These are phyloP conservation scores for Buceros bicornis DNA, from an alignment of 2,797 vertebrate genomes.

Conservation along the genomic window DNA sequence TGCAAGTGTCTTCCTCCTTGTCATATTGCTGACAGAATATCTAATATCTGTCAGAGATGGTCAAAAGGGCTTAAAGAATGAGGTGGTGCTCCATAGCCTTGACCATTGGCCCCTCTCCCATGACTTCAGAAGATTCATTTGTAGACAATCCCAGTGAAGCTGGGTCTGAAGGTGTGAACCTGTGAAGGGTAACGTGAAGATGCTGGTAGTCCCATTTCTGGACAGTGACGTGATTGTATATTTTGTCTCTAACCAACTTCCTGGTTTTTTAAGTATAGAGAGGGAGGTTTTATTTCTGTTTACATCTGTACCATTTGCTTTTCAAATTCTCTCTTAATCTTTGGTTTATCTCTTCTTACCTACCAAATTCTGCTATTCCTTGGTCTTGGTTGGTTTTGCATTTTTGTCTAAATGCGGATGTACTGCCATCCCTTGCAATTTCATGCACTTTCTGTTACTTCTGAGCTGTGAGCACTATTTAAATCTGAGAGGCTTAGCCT, in stretches of 20 bases:
- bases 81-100: not conserved
- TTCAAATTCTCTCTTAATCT: not conserved
- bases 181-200: not conserved
- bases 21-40: not conserved
- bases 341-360: not conserved
- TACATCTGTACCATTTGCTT: not conserved
- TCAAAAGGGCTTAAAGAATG: not conserved
- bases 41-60: not conserved
- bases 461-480: not conserved
- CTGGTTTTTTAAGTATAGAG: not conserved
- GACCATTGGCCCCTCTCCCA: not conserved
- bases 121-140: not conserved
- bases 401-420: not conserved
- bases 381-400: not conserved
- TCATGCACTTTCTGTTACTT: not conserved
- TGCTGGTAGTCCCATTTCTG: not conserved
- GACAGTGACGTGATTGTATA: not conserved
- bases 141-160: not conserved
- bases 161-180: not conserved
- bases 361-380: not conserved
- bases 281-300: not conserved
- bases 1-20: not conserved
- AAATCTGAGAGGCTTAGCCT: not conserved
- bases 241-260: not conserved
- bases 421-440: not conserved